Evolutionary conservation across 2,888 invertebrate species (phyloP).

Genomic region (Galerucella calmariensis): DNA sequence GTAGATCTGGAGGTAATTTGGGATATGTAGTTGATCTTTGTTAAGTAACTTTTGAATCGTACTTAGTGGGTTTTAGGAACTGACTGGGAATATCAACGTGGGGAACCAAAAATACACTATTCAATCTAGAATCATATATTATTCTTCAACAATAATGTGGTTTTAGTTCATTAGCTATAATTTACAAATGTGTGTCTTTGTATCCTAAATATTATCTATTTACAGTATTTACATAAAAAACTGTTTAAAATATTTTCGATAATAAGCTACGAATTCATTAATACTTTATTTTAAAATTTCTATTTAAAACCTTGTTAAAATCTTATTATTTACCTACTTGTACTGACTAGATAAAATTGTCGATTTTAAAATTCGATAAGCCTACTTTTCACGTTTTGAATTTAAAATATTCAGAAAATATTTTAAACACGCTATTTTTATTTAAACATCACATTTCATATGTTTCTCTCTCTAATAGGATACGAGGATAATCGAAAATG

Average conservation of each 20-base stretch:
- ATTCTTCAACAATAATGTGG: slow-evolving; percentile 61
- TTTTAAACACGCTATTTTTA: slow-evolving; percentile 56
- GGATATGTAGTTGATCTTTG: neutral
- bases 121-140: slow-evolving; percentile 60
- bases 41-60: neutral
- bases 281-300: slow-evolving; percentile 15
- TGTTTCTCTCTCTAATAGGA: slow-evolving; percentile 43
- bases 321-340: slow-evolving; percentile 23
- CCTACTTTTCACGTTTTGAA: slow-evolving; percentile 31
- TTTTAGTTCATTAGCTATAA: slow-evolving; percentile 58
- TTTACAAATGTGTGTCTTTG: slow-evolving; percentile 61
- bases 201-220: slow-evolving; percentile 54
- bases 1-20: no score
- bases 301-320: slow-evolving; percentile 20
- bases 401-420: slow-evolving; percentile 52
- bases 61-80: neutral
- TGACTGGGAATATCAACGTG: no score
- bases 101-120: slow-evolving; percentile 21
- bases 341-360: slow-evolving; percentile 33
- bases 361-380: slow-evolving; percentile 29
- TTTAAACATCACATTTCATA: slow-evolving; percentile 57
- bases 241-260: slow-evolving; percentile 58
- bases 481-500: slow-evolving; percentile 5
- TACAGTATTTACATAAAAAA: slow-evolving; percentile 61
- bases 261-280: slow-evolving; percentile 20